A percentile compares a stretch with the other conserved stretches of the same genome.
Conservation (phyloP, 2,888 invertebrate species). For the Phragmatobia fuliginosa region DNA sequence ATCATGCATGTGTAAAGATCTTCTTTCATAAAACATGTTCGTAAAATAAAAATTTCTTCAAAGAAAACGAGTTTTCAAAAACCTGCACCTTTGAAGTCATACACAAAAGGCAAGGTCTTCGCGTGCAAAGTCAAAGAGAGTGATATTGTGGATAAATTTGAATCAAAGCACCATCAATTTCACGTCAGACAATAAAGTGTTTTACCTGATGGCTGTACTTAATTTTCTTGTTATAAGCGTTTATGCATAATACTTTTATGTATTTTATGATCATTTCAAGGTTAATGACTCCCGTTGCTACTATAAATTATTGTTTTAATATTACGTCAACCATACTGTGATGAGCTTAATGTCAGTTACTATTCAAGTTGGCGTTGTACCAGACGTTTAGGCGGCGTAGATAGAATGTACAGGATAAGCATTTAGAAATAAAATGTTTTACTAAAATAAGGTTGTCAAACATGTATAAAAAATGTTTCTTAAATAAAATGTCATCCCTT, state of each 20-base stretch:
- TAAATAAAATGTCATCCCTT: not conserved
- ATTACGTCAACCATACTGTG: constrained; percentile 39
- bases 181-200: constrained; percentile 60
- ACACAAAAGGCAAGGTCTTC: constrained; percentile 28
- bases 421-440: not conserved
- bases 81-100: constrained; percentile 25
- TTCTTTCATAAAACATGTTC: not conserved
- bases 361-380: constrained; percentile 55
- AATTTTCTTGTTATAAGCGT: constrained; percentile 38
- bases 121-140: constrained; percentile 64
- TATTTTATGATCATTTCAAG: constrained; percentile 50
- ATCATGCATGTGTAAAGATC: not conserved
- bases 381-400: constrained; percentile 45
- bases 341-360: constrained; percentile 40
- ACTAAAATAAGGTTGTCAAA: not conserved
- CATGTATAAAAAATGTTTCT: too few relatives aligned
- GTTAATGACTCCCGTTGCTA: constrained; percentile 23
- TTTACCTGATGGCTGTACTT: constrained; percentile 51
- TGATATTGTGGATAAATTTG: constrained; percentile 75
- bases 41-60: not conserved
- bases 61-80: constrained; percentile 4
- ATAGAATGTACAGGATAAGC: constrained; percentile 32
- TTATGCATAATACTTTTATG: constrained; percentile 42
- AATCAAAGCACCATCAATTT: constrained; percentile 66
- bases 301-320: constrained; percentile 46